Evolutionary conservation across 2,797 vertebrate species (phyloP).

Genomic region (Cossypha niveicapilla): DNA sequence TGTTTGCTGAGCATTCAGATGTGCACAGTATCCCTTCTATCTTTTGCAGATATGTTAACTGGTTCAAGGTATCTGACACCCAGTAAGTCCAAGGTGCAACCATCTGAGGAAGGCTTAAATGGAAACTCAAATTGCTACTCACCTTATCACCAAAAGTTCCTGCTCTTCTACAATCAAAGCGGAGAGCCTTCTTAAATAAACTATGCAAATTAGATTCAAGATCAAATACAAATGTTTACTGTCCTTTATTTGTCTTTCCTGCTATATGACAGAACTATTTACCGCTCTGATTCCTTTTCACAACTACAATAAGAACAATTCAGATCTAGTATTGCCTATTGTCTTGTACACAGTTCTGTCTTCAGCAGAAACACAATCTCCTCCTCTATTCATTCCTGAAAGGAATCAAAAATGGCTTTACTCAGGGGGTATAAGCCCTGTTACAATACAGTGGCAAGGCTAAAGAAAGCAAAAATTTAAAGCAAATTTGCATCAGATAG

Average conservation of each 20-base stretch:
- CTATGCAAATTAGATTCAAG: neutral
- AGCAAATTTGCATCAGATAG: neutral
- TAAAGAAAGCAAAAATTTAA: neutral
- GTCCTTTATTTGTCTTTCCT: neutral
- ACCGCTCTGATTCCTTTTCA: neutral
- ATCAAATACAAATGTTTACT: neutral
- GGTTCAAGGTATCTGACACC: neutral
- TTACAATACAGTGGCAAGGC: neutral
- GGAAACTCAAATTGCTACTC: neutral
- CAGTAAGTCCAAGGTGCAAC: neutral
- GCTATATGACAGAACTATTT: neutral
- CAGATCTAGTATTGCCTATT: conserved; percentile 2
- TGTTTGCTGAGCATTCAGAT: neutral
- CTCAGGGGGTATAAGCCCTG: neutral
- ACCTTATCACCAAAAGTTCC: neutral
- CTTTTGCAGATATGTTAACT: neutral
- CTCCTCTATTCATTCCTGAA: neutral
- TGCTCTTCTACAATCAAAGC: neutral
- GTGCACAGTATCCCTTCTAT: accelerated
- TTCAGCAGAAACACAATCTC: neutral
- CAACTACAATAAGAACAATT: neutral
- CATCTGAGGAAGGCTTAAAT: neutral
- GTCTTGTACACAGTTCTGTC: neutral
- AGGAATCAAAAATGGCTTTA: neutral
- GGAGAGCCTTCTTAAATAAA: neutral